Percentiles rank a stretch among this genome's conserved stretches.
Conservation (phyloP, 1,140 invertebrate species). For the Temnothorax nylanderi region DNA sequence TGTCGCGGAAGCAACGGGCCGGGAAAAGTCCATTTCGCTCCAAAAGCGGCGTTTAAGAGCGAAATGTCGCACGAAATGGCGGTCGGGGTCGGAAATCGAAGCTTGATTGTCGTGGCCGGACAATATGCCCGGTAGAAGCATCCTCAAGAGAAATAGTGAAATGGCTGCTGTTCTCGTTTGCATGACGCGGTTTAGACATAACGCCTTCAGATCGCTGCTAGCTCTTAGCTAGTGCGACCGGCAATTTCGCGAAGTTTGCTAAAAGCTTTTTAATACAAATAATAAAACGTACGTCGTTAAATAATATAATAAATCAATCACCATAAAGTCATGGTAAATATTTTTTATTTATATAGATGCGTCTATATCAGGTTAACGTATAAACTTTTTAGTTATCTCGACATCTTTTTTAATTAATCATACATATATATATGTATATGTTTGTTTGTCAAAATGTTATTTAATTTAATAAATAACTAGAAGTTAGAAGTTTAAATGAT, state of each 20-base stretch:
- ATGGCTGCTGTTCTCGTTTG: conserved; percentile 16
- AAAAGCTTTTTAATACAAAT: neutral
- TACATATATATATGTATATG: neutral
- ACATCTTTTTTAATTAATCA: neutral
- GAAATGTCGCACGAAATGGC: conserved; percentile 51
- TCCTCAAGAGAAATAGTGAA: conserved; percentile 48
- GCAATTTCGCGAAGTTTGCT: neutral
- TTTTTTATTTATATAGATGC: neutral
- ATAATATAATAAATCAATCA: neutral
- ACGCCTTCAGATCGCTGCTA: neutral
- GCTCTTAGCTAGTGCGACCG: neutral
- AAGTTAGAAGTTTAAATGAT: neutral
- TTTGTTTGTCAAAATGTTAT: neutral
- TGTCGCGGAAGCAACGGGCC: conserved; percentile 34
- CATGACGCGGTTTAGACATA: neutral
- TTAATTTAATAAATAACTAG: neutral
- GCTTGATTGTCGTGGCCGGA: conserved; percentile 50
- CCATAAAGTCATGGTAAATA: no score
- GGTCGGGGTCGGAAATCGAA: conserved; percentile 43
- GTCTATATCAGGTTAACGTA: neutral
- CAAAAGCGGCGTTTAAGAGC: conserved; percentile 46
- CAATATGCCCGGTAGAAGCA: conserved; percentile 53
- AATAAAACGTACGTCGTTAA: neutral
- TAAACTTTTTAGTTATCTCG: neutral
- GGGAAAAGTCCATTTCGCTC: conserved; percentile 52